A percentile compares a stretch with the other conserved stretches of the same genome.
These are phyloP conservation scores for Sympetrum striolatum DNA, from an alignment of 2,888 invertebrate species.

Conservation along the genomic window DNA sequence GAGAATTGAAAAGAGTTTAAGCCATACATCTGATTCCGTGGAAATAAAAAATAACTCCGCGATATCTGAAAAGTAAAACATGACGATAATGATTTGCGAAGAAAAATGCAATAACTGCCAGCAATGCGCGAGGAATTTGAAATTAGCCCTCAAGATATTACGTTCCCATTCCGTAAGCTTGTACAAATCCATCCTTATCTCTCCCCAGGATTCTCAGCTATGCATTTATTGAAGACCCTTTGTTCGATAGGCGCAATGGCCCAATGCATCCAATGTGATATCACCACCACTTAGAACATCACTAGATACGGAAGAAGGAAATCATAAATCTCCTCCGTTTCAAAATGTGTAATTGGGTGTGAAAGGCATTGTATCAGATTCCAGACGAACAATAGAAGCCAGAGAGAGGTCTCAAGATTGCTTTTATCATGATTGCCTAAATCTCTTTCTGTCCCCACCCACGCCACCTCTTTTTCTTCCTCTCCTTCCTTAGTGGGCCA, in stretches of 20 bases:
- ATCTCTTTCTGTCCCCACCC: not conserved
- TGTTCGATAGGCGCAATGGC: not conserved
- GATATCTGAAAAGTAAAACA: too few species aligned
- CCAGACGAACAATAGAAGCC: constrained; percentile 19
- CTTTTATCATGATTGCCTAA: constrained; percentile 42
- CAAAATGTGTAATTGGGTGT: constrained; percentile 43
- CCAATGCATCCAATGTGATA: not conserved
- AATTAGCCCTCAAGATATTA: not conserved
- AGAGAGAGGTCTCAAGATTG: constrained; percentile 18
- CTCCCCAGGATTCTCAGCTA: not conserved
- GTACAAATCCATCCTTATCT: not conserved
- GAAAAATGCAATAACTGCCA: too few species aligned
- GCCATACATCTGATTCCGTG: too few species aligned
- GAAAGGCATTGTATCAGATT: constrained; percentile 40
- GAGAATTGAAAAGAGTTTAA: too few species aligned
- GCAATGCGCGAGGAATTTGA: too few species aligned
- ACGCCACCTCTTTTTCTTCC: not conserved
- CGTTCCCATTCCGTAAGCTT: not conserved
- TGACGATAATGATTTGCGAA: too few species aligned
- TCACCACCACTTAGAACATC: not conserved
- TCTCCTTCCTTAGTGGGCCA: constrained; percentile 12
- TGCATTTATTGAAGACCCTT: not conserved
- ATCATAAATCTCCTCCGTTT: constrained; percentile 39
- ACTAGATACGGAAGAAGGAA: not conserved
- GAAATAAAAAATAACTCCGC: too few species aligned